Percentiles rank a stretch among this genome's conserved stretches.
These are phyloP conservation scores for Clarias magur DNA, from an alignment of 2,113 vertebrate genomes.

Conservation along the genomic window DNA sequence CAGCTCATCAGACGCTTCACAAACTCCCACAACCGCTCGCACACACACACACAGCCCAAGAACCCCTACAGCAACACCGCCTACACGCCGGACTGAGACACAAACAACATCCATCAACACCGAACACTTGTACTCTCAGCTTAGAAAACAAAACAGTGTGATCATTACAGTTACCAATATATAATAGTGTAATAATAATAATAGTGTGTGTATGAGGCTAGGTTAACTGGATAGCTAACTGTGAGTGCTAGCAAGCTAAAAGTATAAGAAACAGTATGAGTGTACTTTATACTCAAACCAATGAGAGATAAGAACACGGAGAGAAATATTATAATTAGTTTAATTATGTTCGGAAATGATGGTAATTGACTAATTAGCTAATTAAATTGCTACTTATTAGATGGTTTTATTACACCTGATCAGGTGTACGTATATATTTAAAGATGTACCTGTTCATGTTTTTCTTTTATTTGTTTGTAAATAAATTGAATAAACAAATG, in stretches of 20 bases:
- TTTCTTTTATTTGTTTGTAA: background rate
- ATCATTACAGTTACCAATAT: no score
- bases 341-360: background rate
- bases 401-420: background rate
- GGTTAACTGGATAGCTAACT: background rate
- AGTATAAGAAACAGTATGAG: background rate
- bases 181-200: no score
- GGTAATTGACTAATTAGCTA: background rate
- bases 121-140: background rate
- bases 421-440: background rate
- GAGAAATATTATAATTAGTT: background rate
- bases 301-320: background rate
- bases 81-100: background rate
- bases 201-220: background rate
- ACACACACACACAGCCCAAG: background rate
- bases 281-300: background rate
- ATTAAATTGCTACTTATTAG: background rate
- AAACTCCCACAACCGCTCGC: rapidly evolving
- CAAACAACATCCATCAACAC: background rate
- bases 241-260: background rate
- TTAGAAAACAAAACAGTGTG: background rate
- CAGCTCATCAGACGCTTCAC: background rate
- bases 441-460: background rate
- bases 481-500: background rate
- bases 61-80: constrained; percentile 57